Evolutionary conservation across 2,113 vertebrate species (phyloP), one percentile per base, ranked within the genome.

Genomic region (Melanerpes aurifrons): DNA sequence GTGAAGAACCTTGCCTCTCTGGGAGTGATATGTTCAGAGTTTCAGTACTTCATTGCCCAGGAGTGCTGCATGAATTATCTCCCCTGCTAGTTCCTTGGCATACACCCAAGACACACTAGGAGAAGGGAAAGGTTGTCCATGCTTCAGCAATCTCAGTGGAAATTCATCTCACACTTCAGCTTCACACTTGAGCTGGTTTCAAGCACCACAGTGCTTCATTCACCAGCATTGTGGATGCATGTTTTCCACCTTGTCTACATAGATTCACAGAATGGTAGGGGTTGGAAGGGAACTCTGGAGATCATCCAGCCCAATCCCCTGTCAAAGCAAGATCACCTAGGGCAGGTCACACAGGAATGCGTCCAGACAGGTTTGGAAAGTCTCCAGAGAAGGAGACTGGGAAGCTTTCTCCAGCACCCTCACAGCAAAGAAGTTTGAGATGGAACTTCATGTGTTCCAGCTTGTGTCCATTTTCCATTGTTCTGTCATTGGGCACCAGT

Each of bases 211-310:
- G 15, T 35, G 6, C 10, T 26, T 17, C 32, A 11, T 7, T 19
- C 24, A n/a, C 9, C 1, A 0, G 16, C 0, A 1, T 4, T 12
- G 25, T 9, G 15, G 45, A 75, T 31, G 15, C 16, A 28, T 18
- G 22, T 4, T 76, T 82, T 32, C 19, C 29, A 62, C 16, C 9
- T 54, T 68, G 15, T 43, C 56, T 53, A 53, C 50, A 53, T 25
- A 53, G 50, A 53, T 53, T 53, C 22, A 13, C 50, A 53, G 50
- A 25, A 53, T 13, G 22, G 50, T 53, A 53, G 50, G 22, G 50
- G 22, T 53, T 53, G 50, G 50, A 53, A 53, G 50, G 22, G 22
- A 53, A 22, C 50, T 53, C 12, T 25, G 50, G 50, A 53, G 50
- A 53, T 24, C 50, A 25, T 53, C 22, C 50, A 53, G 50, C 25